Evolutionary conservation across 2,888 invertebrate species (phyloP), one percentile per base, ranked within the genome.

Genomic region (Drosophila birchii): DNA sequence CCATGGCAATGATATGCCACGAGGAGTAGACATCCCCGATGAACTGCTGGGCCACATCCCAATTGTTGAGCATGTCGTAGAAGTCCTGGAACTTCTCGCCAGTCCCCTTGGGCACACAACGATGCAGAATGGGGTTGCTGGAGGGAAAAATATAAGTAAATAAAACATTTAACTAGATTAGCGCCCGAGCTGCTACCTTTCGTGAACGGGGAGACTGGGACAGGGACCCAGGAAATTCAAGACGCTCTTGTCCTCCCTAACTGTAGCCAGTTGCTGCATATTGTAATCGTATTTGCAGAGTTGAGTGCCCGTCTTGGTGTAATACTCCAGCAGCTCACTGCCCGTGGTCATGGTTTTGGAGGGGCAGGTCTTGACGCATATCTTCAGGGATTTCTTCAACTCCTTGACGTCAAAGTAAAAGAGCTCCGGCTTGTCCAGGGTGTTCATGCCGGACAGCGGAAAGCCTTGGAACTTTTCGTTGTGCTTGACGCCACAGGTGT

Each of bases 311-410:
- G 96, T 96, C 75, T 95, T 94, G 67, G 93, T 92, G 88, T 96
- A 96, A 93, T 97, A 98, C 39, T 93, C 91, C 81, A 95, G 94
- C 18, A 98, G 93, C 51, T 97, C 97, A 32, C 93, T 90, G 9
- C 95, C 92, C n/a, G 93, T 93, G 3, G 92, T 92, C 80, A 98
- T 91, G 32, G 94, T 94, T 70, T 92, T 94, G 68, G 94, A 94
- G 0, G 98, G 98, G 91, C 98, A 98, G 92, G 96, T 93, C 86
- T 96, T 96, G 0, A 98, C 98, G 92, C 98, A 98, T 78, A 98
- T 95, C 93, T 97, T 97, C 20, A 97, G 92, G 0, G 97, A 96
- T 73, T 95, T 94, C 64, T 95, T 94, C 14, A 97, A 93, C 90
- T 97, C 95, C 70, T 94, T 94, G 4, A 97, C 93, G 91, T 98